These are phyloP conservation scores for Tachina lurida DNA, from an alignment of 2,888 invertebrate genomes.

Conservation along the genomic window DNA sequence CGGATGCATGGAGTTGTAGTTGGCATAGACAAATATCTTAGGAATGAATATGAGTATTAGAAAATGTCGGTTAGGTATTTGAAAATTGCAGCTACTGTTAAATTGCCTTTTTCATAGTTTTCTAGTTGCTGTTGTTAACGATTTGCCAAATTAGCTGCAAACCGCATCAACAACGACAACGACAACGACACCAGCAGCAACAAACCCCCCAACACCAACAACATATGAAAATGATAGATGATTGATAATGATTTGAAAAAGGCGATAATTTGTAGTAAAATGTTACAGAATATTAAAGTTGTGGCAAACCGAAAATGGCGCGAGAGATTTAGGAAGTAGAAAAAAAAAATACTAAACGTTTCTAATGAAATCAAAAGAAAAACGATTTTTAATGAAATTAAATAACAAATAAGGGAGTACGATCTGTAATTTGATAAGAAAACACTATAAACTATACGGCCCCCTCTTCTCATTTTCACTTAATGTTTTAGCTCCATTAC, in stretches of 20 bases:
- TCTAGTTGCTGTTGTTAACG: slow-evolving; percentile 65
- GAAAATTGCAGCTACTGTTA: slow-evolving; percentile 74
- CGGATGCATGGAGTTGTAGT: slow-evolving; percentile 17
- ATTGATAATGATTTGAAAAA: slow-evolving; percentile 65
- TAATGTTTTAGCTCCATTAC: too few species aligned
- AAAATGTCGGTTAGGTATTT: slow-evolving; percentile 73
- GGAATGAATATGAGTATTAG: slow-evolving; percentile 70
- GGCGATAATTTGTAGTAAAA: slow-evolving; percentile 64
- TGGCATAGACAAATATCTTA: slow-evolving; percentile 61
- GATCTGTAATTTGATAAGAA: background rate
- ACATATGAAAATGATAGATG: slow-evolving; percentile 69
- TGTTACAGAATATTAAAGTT: slow-evolving; percentile 20
- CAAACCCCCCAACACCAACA: slow-evolving; percentile 15
- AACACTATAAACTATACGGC: background rate
- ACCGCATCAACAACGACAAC: slow-evolving; percentile 49
- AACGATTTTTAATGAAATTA: background rate
- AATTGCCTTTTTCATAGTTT: slow-evolving; percentile 71
- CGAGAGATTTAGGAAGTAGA: background rate
- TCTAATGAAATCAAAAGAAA: background rate
- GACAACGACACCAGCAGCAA: background rate
- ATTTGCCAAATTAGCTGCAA: slow-evolving; percentile 70
- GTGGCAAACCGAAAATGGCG: background rate
- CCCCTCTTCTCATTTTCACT: too few species aligned
- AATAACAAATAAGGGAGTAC: background rate
- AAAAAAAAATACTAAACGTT: background rate